A percentile compares a stretch with the other conserved stretches of the same genome.
phyloP scores from a whole-genome alignment of 2,113 vertebrate species.

The Syngnathus typhle region DNA sequence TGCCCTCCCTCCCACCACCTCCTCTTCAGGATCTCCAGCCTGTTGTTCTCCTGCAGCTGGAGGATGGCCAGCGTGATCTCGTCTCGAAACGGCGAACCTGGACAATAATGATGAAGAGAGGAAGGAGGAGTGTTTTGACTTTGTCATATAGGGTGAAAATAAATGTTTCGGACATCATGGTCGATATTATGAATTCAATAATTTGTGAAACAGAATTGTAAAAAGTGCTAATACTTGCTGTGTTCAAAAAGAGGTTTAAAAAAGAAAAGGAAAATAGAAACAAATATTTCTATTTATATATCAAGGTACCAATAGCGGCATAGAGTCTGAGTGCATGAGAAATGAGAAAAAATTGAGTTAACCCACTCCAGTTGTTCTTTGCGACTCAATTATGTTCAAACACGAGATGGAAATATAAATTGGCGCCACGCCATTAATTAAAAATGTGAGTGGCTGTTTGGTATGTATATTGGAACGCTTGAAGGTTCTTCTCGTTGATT shows the following conservation, averaged over 20 bases:
- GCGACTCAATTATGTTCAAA: constrained; percentile 1
- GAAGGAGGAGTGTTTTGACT: constrained; percentile 19
- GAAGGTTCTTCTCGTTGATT: constrained; percentile 3
- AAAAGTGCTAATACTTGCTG: too few relatives aligned
- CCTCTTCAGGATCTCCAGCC: constrained; percentile 90
- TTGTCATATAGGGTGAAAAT: constrained; percentile 31
- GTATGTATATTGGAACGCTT: not conserved
- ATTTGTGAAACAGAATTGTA: constrained; percentile 34
- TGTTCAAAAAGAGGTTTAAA: too few relatives aligned
- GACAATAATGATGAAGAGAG: not conserved
- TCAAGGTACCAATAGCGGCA: too few relatives aligned
- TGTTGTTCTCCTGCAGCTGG: constrained; percentile 95
- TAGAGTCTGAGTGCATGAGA: not conserved
- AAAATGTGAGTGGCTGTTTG: not conserved
- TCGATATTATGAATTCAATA: too few relatives aligned
- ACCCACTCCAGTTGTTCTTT: not conserved
- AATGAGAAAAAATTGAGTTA: not conserved
- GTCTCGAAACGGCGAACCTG: constrained; percentile 90
- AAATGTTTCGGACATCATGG: constrained; percentile 9
- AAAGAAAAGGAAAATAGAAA: too few relatives aligned
- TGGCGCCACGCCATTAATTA: not conserved
- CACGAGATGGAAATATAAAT: not conserved
- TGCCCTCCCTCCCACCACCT: constrained; percentile 99
- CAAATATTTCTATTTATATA: too few relatives aligned
- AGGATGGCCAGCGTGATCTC: constrained; percentile 98